Conservation (phyloP, 2,113 vertebrate species). For the Cariama cristata region DNA sequence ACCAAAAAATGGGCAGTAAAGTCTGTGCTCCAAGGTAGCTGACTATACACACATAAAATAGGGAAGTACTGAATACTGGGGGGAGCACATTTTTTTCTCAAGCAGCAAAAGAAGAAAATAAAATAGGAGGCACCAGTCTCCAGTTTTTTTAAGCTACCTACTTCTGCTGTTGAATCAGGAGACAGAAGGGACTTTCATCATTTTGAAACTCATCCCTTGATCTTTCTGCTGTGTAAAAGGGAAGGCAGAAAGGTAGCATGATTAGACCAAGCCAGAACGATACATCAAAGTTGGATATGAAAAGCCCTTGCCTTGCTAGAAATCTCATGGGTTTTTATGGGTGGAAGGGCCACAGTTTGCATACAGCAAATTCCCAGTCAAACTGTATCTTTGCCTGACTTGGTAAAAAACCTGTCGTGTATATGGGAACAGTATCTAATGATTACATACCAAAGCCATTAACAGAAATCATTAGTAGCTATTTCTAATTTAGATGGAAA, state of each 20-base stretch:
- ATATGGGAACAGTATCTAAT: background rate
- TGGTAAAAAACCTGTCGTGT: background rate
- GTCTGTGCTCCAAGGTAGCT: background rate
- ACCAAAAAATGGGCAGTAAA: background rate
- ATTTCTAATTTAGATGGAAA: background rate
- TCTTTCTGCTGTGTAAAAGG: background rate
- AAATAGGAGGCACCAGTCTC: background rate
- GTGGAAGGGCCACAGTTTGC: background rate
- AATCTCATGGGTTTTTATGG: background rate
- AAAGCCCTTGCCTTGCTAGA: background rate
- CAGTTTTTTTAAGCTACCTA: background rate
- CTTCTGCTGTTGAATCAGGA: background rate
- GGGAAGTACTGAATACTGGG: background rate
- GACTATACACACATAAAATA: background rate
- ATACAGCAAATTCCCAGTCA: background rate
- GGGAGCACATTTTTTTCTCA: background rate
- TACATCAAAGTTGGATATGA: background rate
- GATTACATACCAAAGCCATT: background rate
- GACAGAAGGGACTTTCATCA: background rate
- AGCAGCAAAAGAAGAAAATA: background rate
- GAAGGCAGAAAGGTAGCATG: background rate
- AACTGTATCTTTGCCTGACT: background rate
- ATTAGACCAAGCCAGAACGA: background rate
- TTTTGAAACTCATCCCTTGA: background rate
- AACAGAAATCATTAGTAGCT: background rate